Base-by-base conservation (phyloP, 2,113 vertebrate genomes). In the Gadus chalcogrammus region DNA sequence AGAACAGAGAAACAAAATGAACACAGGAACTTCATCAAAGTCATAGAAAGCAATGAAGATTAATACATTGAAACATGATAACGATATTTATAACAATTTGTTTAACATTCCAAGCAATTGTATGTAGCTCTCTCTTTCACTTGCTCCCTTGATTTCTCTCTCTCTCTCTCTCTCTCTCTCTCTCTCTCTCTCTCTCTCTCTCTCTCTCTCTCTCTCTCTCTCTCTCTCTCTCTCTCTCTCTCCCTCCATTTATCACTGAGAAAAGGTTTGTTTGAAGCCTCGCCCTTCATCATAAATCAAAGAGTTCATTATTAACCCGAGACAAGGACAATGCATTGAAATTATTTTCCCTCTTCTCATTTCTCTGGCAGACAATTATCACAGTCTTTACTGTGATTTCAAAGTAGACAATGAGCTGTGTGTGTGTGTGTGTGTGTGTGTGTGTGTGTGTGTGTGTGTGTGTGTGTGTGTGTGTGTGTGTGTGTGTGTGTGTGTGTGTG, bases 351-450 rank as follows among this genome's bases (percentile, higher is more conserved):
- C 55, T 58, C n/a, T n/a, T 58, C n/a, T 58, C 55, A 4, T 17
- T 58, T 58, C 55, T 58, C 15, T 58, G 55, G 55, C 55, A 58
- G 55, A 17, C 55, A 58, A 58, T 58, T 58, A 58, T 58, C 55
- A 1, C 4, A 52, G 35, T 24, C 42, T 11, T 38, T 20, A 55
- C 31, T 27, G 18, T 69, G 8, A 11, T 52, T 72, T 70, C 53
- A 55, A 16, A 20, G 60, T 20, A 18, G 60, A 61, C 22, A 27
- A 27, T 62, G 15, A 24, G 13, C 18, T 28, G 61, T 62, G 61
- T 62, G 61, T 62, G 61, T 27, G 61, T 62, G 61, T 62, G 62
- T 35, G 27, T 64, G 62, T 63, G 61, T 63, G 61, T 63, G 24
- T 64, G 62, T 38, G 62, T 38, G 16, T 64, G 15, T 64, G 15